Base-by-base conservation (phyloP, 2,113 vertebrate genomes). In the Pedetes capensis region DNA sequence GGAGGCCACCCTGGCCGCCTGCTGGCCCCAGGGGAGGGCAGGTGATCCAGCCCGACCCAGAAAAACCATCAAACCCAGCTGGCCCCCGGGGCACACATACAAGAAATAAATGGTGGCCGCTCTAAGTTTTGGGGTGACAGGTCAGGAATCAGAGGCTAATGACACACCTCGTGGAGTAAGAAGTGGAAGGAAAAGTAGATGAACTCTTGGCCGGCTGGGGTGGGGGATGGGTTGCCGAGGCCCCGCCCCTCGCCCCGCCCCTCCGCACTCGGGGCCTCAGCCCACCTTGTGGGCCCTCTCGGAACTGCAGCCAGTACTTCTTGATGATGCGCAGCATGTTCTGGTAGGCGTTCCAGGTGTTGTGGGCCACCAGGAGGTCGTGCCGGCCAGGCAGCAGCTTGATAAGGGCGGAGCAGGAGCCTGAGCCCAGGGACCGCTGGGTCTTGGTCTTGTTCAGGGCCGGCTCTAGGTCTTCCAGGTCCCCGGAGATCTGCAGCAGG, bases 331-430 rank as follows among this genome's bases (percentile, higher is more conserved):
- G 99, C 61, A 99, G 98, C 99, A 99, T 99, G 96, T 98, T 95
- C 97, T 99, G 99, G 97, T 99, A 99, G 71, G 93, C 98, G 93
- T 93, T 98, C 99, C 99, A 99, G 23, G 99, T 99, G 97, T 99
- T 99, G 44, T 99, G 99, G 91, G 99, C 99, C 0, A 99, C 99
- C 72, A 99, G 97, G 47, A 99, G 98, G 3, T 99, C 99, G 37
- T 76, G 98, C 6, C 97, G 98, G 83, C 98, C 98, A 0, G 99
- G 99, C 94, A 99, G 96, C 96, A 99, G 98, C 97, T 99, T 99
- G 97, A 99, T 98, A 4, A 99, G 98, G 10, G 99, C 99, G 0
- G 99, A 99, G 96, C 99, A 99, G 25, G 99, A 99, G 75, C 99
- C 99, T 0, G 99, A 99, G 79, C 99, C 99, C 85, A 99, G 82